Evolutionary conservation across 2,797 vertebrate species (phyloP).

Genomic region (Anabacerthia variegaticeps): DNA sequence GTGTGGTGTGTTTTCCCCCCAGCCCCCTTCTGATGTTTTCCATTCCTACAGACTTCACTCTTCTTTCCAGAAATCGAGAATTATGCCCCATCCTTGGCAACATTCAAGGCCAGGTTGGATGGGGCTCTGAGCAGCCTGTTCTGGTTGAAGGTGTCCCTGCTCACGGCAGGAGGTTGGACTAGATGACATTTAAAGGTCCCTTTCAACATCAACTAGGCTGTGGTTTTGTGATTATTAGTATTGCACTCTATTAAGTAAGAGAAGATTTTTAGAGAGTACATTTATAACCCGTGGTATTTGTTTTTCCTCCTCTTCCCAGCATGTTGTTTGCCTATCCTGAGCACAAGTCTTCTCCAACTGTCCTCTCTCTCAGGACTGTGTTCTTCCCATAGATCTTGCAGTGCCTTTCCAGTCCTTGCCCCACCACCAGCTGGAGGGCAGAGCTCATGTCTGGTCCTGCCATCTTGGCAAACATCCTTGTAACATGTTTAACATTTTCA

Average conservation of each 20-base stretch:
- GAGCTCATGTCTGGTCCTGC: not conserved
- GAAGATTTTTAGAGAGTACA: not conserved
- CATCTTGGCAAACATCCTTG: not conserved
- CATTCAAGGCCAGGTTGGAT: not conserved
- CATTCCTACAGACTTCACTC: not conserved
- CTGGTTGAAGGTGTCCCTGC: not conserved
- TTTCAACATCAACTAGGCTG: not conserved
- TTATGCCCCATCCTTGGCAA: not conserved
- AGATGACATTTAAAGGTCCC: not conserved
- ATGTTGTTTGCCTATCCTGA: not conserved
- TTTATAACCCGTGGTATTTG: not conserved
- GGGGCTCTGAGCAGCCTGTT: not conserved
- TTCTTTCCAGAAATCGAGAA: not conserved
- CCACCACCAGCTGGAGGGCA: not conserved
- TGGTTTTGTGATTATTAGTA: not conserved
- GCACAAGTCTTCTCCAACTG: fast-evolving
- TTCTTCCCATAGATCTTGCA: not conserved
- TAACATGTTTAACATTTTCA: not conserved
- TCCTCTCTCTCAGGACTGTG: not conserved
- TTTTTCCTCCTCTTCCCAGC: not conserved
- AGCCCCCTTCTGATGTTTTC: not conserved
- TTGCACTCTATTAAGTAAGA: not conserved
- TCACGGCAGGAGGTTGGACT: not conserved
- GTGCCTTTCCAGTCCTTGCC: not conserved
- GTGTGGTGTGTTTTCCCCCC: too few species aligned